Conservation (phyloP, 2,888 invertebrate genomes). For the Scrobipalpa costella region DNA sequence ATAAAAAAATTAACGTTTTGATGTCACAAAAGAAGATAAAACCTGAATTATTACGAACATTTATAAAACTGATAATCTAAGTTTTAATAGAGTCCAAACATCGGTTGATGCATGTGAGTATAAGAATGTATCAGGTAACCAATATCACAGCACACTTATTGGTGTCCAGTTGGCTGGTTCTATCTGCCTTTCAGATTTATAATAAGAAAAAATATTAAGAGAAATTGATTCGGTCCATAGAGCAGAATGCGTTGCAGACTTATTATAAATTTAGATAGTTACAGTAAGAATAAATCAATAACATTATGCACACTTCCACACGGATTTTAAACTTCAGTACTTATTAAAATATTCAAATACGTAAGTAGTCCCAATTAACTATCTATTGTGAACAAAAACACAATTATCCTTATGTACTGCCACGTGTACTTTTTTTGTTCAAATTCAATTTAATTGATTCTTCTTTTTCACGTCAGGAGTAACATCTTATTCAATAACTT, state of each 20-base stretch:
- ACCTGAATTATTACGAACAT: conserved; percentile 18
- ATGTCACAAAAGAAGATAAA: conserved; percentile 13
- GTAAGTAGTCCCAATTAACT: background rate
- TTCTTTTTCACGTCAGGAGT: background rate
- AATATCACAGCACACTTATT: conserved; percentile 29
- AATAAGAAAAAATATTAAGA: conserved; percentile 54
- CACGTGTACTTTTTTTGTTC: background rate
- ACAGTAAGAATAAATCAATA: background rate
- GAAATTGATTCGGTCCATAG: conserved; percentile 64
- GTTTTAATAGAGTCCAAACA: conserved; percentile 15
- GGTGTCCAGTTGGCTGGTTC: conserved; percentile 49
- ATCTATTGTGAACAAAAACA: too few species aligned
- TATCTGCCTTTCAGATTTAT: conserved; percentile 45
- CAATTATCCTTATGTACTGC: background rate
- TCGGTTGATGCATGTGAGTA: conserved; percentile 17
- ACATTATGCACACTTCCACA: background rate
- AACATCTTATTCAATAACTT: background rate
- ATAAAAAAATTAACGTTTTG: conserved; percentile 2
- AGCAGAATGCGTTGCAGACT: conserved; percentile 43
- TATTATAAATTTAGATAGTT: conserved; percentile 39
- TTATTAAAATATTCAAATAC: background rate
- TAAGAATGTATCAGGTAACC: conserved; percentile 34
- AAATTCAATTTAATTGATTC: background rate
- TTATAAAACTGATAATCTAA: conserved; percentile 26
- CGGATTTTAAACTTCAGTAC: background rate